A percentile compares a stretch with the other conserved stretches of the same genome.
Evolutionary conservation across 2,113 vertebrate species (phyloP).

Genomic region (Lagopus muta): DNA sequence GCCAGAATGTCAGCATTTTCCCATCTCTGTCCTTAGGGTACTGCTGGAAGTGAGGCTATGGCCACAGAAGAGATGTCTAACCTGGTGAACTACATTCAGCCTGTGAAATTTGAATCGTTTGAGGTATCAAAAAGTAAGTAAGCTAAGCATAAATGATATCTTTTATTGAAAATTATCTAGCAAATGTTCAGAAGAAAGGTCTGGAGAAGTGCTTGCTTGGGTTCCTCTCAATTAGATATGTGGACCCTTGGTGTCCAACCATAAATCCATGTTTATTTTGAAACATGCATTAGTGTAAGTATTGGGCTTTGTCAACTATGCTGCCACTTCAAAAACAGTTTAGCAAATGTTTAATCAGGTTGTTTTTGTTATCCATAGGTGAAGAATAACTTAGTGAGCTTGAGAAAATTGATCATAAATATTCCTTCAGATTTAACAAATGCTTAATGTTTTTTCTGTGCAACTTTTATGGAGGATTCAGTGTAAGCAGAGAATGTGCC

Average conservation of each 20-base stretch:
- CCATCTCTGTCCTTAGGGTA: slow-evolving; percentile 82
- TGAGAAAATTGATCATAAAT: not conserved
- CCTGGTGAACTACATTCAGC: slow-evolving; percentile 97
- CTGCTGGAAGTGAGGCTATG: slow-evolving; percentile 93
- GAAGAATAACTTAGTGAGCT: not conserved
- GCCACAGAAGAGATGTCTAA: slow-evolving; percentile 99
- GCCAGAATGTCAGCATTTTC: not conserved
- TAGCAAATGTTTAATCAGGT: not conserved
- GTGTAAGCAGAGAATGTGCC: not conserved
- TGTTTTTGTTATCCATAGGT: not conserved
- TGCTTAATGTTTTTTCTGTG: not conserved
- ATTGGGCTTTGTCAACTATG: not conserved
- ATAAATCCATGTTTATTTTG: slow-evolving; percentile 7
- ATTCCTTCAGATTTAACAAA: not conserved
- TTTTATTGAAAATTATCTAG: not conserved
- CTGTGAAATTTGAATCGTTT: slow-evolving; percentile 96
- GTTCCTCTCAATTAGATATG: not conserved
- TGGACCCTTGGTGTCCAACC: not conserved
- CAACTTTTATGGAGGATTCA: not conserved
- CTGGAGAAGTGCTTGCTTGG: not conserved
- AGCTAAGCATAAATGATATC: not conserved
- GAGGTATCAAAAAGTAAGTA: slow-evolving; percentile 94
- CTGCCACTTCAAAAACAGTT: not conserved
- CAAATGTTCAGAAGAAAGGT: not conserved
- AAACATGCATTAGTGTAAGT: not conserved